These are phyloP conservation scores for Chunga burmeisteri DNA, from an alignment of 2,113 vertebrate genomes.

Conservation along the genomic window DNA sequence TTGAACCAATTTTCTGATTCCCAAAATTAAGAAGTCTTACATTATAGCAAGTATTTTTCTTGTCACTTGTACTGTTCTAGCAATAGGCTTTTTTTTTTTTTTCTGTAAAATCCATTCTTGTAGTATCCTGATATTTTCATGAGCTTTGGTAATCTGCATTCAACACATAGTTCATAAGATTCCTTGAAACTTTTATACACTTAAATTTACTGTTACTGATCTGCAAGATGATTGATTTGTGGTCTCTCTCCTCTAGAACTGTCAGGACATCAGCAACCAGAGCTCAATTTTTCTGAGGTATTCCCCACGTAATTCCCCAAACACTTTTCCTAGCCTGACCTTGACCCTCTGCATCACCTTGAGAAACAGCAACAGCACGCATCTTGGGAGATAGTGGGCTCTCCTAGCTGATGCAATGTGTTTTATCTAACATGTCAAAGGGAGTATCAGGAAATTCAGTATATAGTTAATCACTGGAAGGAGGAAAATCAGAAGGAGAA, in stretches of 20 bases:
- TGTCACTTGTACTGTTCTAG: not conserved
- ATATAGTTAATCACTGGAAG: not conserved
- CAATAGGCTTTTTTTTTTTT: not conserved
- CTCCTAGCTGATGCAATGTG: not conserved
- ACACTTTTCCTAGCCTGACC: conserved; percentile 65
- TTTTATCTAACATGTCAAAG: not conserved
- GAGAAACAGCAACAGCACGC: not conserved
- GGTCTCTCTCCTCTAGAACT: conserved; percentile 74
- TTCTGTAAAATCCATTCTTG: not conserved
- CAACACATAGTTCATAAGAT: conserved; percentile 69
- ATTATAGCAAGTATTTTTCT: not conserved
- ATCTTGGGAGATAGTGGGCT: not conserved
- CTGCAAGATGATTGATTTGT: conserved; percentile 78
- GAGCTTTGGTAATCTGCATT: not conserved
- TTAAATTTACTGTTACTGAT: conserved; percentile 67
- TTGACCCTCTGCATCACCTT: conserved; percentile 67
- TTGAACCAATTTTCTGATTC: not conserved
- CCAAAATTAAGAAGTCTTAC: not conserved
- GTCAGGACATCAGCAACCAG: conserved; percentile 74
- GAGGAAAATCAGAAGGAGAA: not conserved
- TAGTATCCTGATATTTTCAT: not conserved
- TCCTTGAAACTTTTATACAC: conserved; percentile 70
- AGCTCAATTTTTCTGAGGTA: conserved; percentile 74
- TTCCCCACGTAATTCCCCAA: conserved; percentile 61
- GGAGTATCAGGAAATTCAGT: not conserved